Conservation (phyloP, 2,888 invertebrate genomes). For the Drosophila subsilvestris region DNA sequence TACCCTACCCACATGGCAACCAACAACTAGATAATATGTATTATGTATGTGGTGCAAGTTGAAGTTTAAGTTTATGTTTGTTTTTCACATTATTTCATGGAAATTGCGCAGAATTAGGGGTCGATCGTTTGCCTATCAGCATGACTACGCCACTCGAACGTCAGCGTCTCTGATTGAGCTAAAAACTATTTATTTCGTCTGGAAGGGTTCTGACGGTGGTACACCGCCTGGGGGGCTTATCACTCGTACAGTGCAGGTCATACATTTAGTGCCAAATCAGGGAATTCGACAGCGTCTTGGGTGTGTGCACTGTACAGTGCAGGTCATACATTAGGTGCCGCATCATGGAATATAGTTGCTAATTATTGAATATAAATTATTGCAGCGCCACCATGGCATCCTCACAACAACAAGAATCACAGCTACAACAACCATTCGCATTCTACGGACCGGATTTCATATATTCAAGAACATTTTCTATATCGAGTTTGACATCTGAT, state of each 20-base stretch:
- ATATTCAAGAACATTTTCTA: slow-evolving; percentile 36
- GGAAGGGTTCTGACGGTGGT: slow-evolving; percentile 16
- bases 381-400: slow-evolving; percentile 94
- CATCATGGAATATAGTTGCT: slow-evolving; percentile 25
- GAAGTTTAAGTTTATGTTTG: not conserved
- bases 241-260: slow-evolving; percentile 42
- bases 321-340: slow-evolving; percentile 35
- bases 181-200: slow-evolving; percentile 17
- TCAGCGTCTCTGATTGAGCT: not conserved
- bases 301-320: slow-evolving; percentile 34
- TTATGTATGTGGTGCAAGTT: not conserved
- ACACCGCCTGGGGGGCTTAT: slow-evolving; percentile 20
- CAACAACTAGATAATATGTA: slow-evolving; percentile 2
- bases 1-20: not conserved
- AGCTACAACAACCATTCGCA: slow-evolving; percentile 82
- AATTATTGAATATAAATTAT: slow-evolving; percentile 63
- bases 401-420: slow-evolving; percentile 83
- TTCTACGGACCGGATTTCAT: slow-evolving; percentile 86
- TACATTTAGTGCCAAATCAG: slow-evolving; percentile 28
- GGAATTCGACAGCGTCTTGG: slow-evolving; percentile 20
- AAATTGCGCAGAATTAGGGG: slow-evolving; percentile 12
- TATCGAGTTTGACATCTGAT: slow-evolving; percentile 51
- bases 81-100: slow-evolving; percentile 10
- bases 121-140: slow-evolving; percentile 19
- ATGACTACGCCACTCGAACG: slow-evolving; percentile 13